Evolutionary conservation across 1,140 invertebrate species (phyloP).

Genomic region (Drepana arcuata): DNA sequence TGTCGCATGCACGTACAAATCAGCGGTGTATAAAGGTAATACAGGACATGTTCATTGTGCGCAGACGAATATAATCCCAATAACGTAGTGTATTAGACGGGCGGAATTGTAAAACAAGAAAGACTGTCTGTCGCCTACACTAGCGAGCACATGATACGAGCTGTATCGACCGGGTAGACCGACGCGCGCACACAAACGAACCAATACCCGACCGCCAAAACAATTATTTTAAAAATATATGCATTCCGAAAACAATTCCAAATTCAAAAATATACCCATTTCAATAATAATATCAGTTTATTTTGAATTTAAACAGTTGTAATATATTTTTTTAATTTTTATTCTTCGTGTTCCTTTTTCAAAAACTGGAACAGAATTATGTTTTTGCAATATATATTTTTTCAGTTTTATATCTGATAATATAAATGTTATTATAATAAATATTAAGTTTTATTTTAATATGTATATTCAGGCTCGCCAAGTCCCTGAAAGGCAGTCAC

Average conservation of each 20-base stretch:
- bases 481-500: slow-evolving; percentile 32
- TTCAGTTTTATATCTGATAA: too few relatives aligned
- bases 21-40: too few relatives aligned
- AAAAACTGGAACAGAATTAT: too few relatives aligned
- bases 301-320: slow-evolving; percentile 4
- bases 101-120: slow-evolving; percentile 51
- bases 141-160: slow-evolving; percentile 39
- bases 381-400: too few relatives aligned
- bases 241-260: slow-evolving; percentile 6
- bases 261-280: slow-evolving; percentile 3
- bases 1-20: too few relatives aligned
- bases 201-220: slow-evolving; percentile 18
- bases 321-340: slow-evolving; percentile 11
- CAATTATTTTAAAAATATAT: slow-evolving; percentile 3
- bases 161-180: slow-evolving; percentile 52
- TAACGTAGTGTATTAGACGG: slow-evolving; percentile 19
- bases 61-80: slow-evolving; percentile 25
- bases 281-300: too few relatives aligned
- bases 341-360: too few relatives aligned
- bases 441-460: neutral
- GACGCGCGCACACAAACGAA: slow-evolving; percentile 58
- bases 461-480: slow-evolving; percentile 20
- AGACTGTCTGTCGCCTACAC: slow-evolving; percentile 60
- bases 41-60: too few relatives aligned
- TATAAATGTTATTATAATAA: slow-evolving; percentile 2